A percentile compares a stretch with the other conserved stretches of the same genome.
Conservation (phyloP, 2,888 invertebrate genomes). For the Drosophila meridiana region DNA sequence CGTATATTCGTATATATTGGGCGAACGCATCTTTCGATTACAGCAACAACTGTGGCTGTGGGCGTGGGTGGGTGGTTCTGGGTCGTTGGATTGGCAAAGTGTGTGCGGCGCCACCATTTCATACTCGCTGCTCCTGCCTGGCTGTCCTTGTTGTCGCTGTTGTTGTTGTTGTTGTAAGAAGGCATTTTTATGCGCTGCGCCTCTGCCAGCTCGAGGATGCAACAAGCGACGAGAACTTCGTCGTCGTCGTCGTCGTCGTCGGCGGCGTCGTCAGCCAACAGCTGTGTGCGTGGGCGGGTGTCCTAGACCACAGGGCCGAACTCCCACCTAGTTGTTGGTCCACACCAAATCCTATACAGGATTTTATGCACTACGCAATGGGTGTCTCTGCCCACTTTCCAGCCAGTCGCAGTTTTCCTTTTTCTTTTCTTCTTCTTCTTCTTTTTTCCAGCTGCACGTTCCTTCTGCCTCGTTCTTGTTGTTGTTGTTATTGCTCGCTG, state of each 20-base stretch:
- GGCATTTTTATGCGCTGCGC: conserved; percentile 74
- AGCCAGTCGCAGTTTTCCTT: conserved; percentile 41
- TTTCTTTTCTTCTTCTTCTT: conserved; percentile 11
- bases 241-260: conserved; percentile 10
- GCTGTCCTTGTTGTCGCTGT: conserved; percentile 25
- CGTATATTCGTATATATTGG: conserved; percentile 60
- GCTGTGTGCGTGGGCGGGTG: conserved; percentile 46
- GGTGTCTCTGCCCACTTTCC: conserved; percentile 64
- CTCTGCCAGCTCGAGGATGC: conserved; percentile 62
- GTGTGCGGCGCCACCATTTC: conserved; percentile 9
- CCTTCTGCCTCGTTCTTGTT: conserved; percentile 20
- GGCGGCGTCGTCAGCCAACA: conserved; percentile 35
- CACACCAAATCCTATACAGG: conserved; percentile 52
- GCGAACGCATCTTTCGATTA: conserved; percentile 80
- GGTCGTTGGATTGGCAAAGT: not conserved
- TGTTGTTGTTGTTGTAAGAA: conserved; percentile 56
- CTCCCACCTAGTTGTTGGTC: conserved; percentile 9
- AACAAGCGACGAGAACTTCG: conserved; percentile 68
- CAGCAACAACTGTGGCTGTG: conserved; percentile 31
- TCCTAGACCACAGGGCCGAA: conserved; percentile 22
- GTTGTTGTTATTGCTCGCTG: conserved; percentile 50
- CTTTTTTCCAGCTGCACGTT: conserved; percentile 12
- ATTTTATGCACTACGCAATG: conserved; percentile 75
- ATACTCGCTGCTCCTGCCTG: conserved; percentile 17
- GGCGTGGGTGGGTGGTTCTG: not conserved